Percentiles rank a stretch among this genome's conserved stretches.
These are phyloP conservation scores for Spodoptera picta DNA, from an alignment of 2,888 invertebrate genomes.

Conservation along the genomic window DNA sequence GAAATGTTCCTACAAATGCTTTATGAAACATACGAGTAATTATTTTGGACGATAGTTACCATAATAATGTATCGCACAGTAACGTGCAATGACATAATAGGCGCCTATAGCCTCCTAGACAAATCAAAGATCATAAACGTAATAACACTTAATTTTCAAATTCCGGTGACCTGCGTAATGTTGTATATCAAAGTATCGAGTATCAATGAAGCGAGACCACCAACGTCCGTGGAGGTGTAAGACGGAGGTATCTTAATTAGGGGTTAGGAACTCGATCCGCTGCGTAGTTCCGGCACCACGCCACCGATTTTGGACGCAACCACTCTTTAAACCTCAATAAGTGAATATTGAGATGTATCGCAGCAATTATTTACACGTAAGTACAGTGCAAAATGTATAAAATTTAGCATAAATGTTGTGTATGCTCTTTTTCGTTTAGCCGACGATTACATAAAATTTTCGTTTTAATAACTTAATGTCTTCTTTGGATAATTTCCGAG, in stretches of 20 bases:
- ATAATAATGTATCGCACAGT: too few species aligned
- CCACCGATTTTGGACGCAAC: constrained; percentile 53
- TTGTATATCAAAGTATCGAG: constrained; percentile 25
- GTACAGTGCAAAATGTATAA: constrained; percentile 15
- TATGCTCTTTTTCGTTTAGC: neutral
- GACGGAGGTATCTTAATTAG: constrained; percentile 70
- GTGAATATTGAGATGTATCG: constrained; percentile 52
- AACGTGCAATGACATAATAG: too few species aligned
- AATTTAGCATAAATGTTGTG: constrained; percentile 24
- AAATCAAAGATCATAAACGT: constrained; percentile 10
- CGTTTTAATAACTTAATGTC: neutral
- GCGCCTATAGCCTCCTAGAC: too few species aligned
- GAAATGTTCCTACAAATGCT: too few species aligned
- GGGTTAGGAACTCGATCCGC: constrained; percentile 69
- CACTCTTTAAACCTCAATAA: constrained; percentile 48
- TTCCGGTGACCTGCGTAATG: constrained; percentile 41
- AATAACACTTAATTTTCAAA: constrained; percentile 37
- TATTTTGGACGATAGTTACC: too few species aligned
- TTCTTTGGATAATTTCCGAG: neutral
- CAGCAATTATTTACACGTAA: constrained; percentile 31
- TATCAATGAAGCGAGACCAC: constrained; percentile 66
- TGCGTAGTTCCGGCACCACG: constrained; percentile 77
- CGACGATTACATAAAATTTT: neutral
- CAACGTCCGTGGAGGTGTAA: constrained; percentile 64
- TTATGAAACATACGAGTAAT: too few species aligned